Evolutionary conservation across 23 tunicate species (phyloP).

Genomic region (Halocynthia aurantium): DNA sequence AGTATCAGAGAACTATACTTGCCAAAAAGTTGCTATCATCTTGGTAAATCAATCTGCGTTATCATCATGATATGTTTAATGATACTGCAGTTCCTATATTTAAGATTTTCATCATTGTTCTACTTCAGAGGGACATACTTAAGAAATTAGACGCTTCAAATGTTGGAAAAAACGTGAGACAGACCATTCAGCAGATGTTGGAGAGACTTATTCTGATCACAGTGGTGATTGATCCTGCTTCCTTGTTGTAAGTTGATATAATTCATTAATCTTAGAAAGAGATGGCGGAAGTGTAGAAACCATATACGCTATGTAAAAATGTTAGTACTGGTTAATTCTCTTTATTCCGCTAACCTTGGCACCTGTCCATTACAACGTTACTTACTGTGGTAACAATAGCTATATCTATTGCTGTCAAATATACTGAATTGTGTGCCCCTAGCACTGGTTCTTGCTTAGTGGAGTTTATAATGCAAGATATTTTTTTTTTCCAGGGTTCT

Average conservation of each 20-base stretch:
- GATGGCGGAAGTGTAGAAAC: too few species aligned
- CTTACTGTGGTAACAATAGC: too few species aligned
- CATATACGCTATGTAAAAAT: too few species aligned
- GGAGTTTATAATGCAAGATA: neutral
- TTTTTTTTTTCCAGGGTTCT: constrained; percentile 29
- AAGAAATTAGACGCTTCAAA: constrained; percentile 70
- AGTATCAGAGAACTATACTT: constrained; percentile 44
- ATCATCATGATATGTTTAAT: neutral
- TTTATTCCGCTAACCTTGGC: too few species aligned
- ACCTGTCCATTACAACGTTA: too few species aligned
- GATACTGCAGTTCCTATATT: too few species aligned
- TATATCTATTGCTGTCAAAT: too few species aligned
- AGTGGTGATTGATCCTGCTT: constrained; percentile 51
- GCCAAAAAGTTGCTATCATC: constrained; percentile 56
- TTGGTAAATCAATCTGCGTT: constrained; percentile 30
- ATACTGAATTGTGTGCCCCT: too few species aligned
- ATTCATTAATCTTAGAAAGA: too few species aligned
- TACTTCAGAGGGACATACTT: constrained; percentile 49
- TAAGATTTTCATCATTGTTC: too few species aligned
- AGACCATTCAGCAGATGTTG: constrained; percentile 53
- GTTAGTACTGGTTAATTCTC: too few species aligned
- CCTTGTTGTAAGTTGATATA: constrained; percentile 32
- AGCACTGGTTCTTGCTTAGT: too few species aligned
- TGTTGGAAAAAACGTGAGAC: constrained; percentile 30
- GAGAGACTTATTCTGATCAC: constrained; percentile 72